Evolutionary conservation across 1,140 invertebrate genomes (phyloP).

Genomic region (Samia ricini): DNA sequence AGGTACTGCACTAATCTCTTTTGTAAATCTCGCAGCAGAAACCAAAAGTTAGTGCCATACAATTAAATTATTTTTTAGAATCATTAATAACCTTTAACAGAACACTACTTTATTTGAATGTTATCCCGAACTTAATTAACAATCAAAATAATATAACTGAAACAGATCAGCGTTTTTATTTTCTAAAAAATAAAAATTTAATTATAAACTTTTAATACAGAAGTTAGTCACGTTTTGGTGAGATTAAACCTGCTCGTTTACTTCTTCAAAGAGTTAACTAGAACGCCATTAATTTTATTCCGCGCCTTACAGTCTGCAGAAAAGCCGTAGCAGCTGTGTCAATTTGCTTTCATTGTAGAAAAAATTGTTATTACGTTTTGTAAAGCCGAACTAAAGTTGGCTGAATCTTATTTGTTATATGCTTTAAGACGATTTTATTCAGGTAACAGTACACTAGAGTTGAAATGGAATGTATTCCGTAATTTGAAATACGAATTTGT

Average conservation of each 20-base stretch:
- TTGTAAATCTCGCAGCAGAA: too few species aligned
- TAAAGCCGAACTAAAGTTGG: neutral
- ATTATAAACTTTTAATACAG: constrained; percentile 2
- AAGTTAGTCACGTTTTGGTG: constrained; percentile 11
- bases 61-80: too few species aligned
- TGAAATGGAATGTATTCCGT: neutral
- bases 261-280: constrained; percentile 3
- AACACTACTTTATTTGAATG: neutral
- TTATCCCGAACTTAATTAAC: neutral
- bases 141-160: neutral
- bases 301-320: neutral
- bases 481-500: neutral
- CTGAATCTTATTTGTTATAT: neutral
- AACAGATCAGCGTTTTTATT: neutral
- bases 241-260: constrained; percentile 14
- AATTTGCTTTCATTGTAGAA: neutral
- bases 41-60: too few species aligned
- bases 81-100: too few species aligned
- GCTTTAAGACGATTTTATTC: neutral
- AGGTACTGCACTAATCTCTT: too few species aligned
- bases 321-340: neutral
- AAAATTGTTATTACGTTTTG: constrained; percentile 6
- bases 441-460: neutral
- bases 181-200: neutral
- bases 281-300: constrained; percentile 7